Conservation (phyloP, 2,113 vertebrate species). For the Felis chaus region DNA sequence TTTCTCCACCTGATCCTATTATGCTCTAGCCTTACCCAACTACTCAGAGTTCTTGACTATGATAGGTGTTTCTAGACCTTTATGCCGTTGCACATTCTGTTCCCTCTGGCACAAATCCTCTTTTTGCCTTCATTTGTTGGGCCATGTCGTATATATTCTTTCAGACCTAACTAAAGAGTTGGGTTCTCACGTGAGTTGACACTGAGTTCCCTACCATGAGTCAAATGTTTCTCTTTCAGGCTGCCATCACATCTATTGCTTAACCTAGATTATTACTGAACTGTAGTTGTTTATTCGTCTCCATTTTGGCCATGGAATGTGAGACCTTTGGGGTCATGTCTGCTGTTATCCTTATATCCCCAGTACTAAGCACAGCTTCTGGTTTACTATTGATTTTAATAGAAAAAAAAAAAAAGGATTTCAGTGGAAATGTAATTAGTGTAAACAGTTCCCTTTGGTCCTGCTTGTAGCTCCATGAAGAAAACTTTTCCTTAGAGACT, state of each 20-base stretch:
- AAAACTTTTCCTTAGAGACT: not conserved
- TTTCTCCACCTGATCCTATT: not conserved
- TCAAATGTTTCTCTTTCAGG: not conserved
- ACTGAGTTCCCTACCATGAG: not conserved
- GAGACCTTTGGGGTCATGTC: not conserved
- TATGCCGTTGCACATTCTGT: not conserved
- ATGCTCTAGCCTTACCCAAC: not conserved
- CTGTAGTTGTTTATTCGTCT: not conserved
- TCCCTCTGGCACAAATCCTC: not conserved
- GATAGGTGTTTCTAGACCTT: not conserved
- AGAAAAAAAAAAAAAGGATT: not conserved
- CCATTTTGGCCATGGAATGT: not conserved
- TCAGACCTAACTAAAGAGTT: not conserved
- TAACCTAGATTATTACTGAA: not conserved
- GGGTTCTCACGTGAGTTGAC: not conserved
- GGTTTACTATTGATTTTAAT: not conserved
- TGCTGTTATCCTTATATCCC: not conserved
- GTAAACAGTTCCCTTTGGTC: not conserved
- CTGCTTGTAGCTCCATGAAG: not conserved
- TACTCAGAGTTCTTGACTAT: not conserved
- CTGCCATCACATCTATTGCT: not conserved
- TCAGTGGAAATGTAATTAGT: not conserved
- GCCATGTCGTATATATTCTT: not conserved
- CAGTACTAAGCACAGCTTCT: not conserved
- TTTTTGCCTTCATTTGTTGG: not conserved